Base-by-base conservation (phyloP, 2,113 vertebrate genomes). In the Phylloscopus trochilus region DNA sequence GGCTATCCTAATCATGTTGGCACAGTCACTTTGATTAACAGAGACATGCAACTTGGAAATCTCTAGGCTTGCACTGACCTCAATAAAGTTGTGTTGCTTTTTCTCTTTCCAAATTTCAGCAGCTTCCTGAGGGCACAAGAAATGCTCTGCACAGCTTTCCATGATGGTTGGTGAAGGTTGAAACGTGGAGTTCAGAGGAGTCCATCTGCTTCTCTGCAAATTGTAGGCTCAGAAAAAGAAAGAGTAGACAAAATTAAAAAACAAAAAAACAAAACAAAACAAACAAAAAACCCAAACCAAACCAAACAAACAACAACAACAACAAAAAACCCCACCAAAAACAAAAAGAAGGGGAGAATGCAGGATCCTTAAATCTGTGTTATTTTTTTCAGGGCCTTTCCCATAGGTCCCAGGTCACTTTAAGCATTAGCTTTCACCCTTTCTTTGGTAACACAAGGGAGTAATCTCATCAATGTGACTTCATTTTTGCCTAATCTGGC, bases 1-100 rank as follows among this genome's bases (percentile, higher is more conserved):
- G 96, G 84, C 64, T 70, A 91, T 92, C 73, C 93, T 96, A 97
- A 97, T 96, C 89, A 43, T 92, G 83, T 91, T 97, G 97, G 97
- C 96, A 91, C 84, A 97, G 96, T 97, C 96, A 97, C 94, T 97
- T 95, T 96, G 96, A 97, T 97, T 96, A 96, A 70, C 53, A 28
- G 82, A 15, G 24, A 97, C 95, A 96, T 79, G 89, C 66, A 82
- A 47, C 90, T 95, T 87, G 66, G 43, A 86, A 93, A 47, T 95
- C 89, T 95, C 86, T 86, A 88, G 96, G 92, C 96, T 93, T 94
- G 66, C 2, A 3, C 46, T 58, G 92, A 96, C 96, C 97, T 97
- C 94, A 92, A 96, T 96, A 96, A 96, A 97, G 94, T 96, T 95
- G 46, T 77, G 75, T 60, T 60, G 67, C 79, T 79, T 88, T 55